phyloP scores from a whole-genome alignment of 2,113 vertebrate genomes.

The Triplophysa dalaica region DNA sequence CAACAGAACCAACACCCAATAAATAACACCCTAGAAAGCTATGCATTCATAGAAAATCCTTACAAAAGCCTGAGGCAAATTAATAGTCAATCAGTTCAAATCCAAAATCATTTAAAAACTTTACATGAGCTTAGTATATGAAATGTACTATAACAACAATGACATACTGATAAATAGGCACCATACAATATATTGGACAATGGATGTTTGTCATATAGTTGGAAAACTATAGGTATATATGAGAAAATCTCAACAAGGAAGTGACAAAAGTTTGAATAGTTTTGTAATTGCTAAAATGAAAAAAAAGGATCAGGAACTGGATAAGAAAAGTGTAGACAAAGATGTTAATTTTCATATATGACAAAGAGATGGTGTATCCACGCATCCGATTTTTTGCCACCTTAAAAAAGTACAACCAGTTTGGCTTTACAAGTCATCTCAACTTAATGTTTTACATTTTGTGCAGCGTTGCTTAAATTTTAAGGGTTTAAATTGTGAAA shows the following conservation, averaged over 20 bases:
- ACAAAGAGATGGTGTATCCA: background rate
- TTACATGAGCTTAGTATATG: background rate
- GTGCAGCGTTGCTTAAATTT: no score
- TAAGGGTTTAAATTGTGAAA: no score
- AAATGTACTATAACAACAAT: background rate
- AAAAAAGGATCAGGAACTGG: background rate
- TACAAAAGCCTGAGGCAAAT: constrained; percentile 45
- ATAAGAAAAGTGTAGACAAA: background rate
- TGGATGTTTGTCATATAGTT: background rate
- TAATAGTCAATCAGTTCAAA: constrained; percentile 23
- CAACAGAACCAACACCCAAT: constrained; percentile 49
- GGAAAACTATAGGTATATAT: background rate
- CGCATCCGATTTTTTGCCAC: no score
- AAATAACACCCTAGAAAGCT: constrained; percentile 54
- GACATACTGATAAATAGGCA: background rate
- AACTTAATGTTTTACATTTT: no score
- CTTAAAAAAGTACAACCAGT: no score
- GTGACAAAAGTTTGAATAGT: background rate
- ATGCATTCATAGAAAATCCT: constrained; percentile 40
- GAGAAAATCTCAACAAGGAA: background rate
- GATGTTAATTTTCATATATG: background rate
- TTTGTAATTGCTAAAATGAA: background rate
- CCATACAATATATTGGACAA: background rate
- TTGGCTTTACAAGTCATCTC: no score
- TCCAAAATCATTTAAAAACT: background rate